A percentile compares a stretch with the other conserved stretches of the same genome.
These are phyloP conservation scores for Sebastes miniatus DNA, from an alignment of 2,797 vertebrate genomes.

Conservation along the genomic window DNA sequence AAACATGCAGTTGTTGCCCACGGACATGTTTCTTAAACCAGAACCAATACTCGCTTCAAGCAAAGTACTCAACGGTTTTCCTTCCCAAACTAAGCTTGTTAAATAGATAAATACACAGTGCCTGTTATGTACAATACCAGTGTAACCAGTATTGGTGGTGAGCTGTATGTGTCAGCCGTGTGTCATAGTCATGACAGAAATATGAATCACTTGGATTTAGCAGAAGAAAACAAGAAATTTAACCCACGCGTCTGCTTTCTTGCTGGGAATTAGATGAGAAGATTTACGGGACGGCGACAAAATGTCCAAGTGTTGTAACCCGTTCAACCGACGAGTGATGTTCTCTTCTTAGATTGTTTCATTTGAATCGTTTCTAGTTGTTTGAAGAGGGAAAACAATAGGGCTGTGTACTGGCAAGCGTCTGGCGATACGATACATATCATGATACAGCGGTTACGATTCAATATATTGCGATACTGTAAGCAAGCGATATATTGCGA, in stretches of 20 bases:
- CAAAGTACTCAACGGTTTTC: too few species aligned
- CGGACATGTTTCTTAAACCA: neutral
- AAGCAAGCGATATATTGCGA: too few species aligned
- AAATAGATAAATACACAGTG: neutral
- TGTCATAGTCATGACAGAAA: neutral
- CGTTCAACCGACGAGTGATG: neutral
- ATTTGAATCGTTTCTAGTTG: neutral
- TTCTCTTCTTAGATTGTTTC: neutral
- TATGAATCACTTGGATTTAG: neutral
- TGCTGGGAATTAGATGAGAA: neutral
- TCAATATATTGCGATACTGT: too few species aligned
- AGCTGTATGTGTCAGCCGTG: neutral
- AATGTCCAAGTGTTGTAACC: neutral
- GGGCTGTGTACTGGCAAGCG: too few species aligned
- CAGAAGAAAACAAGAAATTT: neutral
- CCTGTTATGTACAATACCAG: neutral
- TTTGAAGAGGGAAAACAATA: neutral
- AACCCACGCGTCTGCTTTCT: neutral
- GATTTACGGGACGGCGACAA: neutral
- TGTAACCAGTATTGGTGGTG: neutral
- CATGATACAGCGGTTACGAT: too few species aligned
- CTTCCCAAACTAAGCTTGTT: neutral
- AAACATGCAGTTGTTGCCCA: neutral
- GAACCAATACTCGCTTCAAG: neutral
- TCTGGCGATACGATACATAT: too few species aligned